These are phyloP conservation scores for Montipora capitata DNA, from an alignment of 92 coral and sea anemone species.

Conservation along the genomic window DNA sequence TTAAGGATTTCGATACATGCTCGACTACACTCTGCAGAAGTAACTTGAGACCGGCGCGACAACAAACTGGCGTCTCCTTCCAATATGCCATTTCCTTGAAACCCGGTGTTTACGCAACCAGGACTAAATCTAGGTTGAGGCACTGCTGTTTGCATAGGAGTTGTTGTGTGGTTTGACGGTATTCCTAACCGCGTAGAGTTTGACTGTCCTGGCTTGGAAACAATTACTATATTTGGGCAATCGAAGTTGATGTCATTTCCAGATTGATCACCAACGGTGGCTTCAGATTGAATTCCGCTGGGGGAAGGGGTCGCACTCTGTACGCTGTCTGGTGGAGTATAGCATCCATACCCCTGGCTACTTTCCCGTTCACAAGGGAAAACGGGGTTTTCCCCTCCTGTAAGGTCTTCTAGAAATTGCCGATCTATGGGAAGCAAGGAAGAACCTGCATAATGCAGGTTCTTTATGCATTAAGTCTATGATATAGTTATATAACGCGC, in stretches of 20 bases:
- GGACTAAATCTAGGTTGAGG: background rate
- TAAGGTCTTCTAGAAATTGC: background rate
- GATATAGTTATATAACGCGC: too few species aligned
- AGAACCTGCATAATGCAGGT: too few species aligned
- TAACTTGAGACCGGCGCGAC: constrained; percentile 22
- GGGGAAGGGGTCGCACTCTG: constrained; percentile 31
- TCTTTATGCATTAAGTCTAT: too few species aligned
- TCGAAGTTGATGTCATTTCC: background rate
- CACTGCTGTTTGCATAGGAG: background rate
- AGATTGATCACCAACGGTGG: background rate
- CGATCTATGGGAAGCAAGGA: background rate
- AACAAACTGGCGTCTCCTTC: background rate
- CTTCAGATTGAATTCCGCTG: background rate
- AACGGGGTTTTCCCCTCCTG: background rate
- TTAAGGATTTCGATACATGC: constrained; percentile 67
- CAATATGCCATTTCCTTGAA: too few species aligned
- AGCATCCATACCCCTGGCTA: background rate
- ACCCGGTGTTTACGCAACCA: too few species aligned
- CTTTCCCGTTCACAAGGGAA: background rate
- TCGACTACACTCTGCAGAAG: constrained; percentile 27
- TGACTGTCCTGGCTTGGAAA: background rate
- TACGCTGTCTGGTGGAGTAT: constrained; percentile 47
- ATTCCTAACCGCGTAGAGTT: too few species aligned
- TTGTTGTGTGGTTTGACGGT: too few species aligned
- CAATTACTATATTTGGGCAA: background rate